Conservation (phyloP, 2,113 vertebrate genomes). For the Halcyon malimbica region DNA sequence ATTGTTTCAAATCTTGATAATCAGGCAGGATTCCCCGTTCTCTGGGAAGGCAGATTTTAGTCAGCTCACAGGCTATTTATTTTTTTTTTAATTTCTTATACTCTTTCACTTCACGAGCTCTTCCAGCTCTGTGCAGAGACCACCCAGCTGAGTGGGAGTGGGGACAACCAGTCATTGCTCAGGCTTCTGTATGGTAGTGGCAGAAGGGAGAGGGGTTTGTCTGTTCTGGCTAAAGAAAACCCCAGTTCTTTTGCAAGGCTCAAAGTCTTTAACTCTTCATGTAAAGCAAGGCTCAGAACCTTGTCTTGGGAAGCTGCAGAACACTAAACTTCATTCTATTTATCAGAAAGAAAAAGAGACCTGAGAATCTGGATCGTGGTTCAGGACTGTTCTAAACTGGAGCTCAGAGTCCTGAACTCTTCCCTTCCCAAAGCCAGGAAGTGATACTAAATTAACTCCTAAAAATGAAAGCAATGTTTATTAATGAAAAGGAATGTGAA, state of each 20-base stretch:
- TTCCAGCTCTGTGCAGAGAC: not conserved
- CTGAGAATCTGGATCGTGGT: not conserved
- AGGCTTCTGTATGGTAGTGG: not conserved
- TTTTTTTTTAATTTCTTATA: not conserved
- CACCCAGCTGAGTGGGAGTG: not conserved
- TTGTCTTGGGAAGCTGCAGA: not conserved
- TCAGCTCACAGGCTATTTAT: not conserved
- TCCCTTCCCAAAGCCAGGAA: not conserved
- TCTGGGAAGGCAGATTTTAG: not conserved
- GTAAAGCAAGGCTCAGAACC: not conserved
- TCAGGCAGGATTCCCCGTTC: not conserved
- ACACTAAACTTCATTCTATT: not conserved
- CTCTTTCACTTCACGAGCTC: not conserved
- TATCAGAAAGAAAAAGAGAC: not conserved
- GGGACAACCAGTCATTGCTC: not conserved
- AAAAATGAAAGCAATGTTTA: not conserved
- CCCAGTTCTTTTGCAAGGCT: not conserved
- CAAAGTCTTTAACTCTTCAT: not conserved
- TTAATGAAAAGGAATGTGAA: not conserved
- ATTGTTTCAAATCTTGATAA: not conserved
- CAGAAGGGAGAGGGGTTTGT: not conserved
- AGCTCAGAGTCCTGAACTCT: not conserved
- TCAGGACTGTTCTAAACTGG: slow-evolving; percentile 12
- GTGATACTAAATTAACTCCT: not conserved
- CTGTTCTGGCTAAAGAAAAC: not conserved